A percentile compares a stretch with the other conserved stretches of the same genome.
Evolutionary conservation across 2,888 invertebrate species (phyloP).

Genomic region (Toxonevra muliebris): DNA sequence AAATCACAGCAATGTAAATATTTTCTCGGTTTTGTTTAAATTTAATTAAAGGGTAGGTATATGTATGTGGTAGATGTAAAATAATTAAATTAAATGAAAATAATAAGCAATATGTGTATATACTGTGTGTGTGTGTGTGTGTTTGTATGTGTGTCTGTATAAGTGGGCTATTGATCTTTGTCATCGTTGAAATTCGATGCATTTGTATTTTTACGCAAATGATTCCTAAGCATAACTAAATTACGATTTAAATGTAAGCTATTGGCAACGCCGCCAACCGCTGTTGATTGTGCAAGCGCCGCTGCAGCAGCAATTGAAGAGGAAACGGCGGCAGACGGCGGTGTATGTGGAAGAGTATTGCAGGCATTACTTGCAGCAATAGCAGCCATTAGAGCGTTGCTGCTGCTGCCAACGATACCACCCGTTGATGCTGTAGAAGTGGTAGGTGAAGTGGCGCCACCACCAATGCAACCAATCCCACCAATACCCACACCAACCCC

Average conservation of each 20-base stretch:
- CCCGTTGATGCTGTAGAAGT: conserved; percentile 52
- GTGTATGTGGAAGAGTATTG: conserved; percentile 59
- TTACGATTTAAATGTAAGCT: conserved; percentile 62
- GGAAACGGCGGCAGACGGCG: conserved; percentile 45
- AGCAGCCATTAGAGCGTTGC: conserved; percentile 36
- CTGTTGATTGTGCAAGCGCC: conserved; percentile 27
- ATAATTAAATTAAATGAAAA: conserved; percentile 5
- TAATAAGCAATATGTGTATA: conserved; percentile 6
- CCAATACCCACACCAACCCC: conserved; percentile 27
- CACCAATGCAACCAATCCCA: conserved; percentile 40
- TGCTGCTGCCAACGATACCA: conserved; percentile 20
- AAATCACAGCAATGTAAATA: conserved; percentile 48
- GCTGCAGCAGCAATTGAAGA: conserved; percentile 37
- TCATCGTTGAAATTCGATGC: conserved; percentile 32
- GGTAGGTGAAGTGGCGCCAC: conserved; percentile 47
- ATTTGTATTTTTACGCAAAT: conserved; percentile 61
- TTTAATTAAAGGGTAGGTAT: no score
- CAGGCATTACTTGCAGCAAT: conserved; percentile 48
- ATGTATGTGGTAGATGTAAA: not conserved
- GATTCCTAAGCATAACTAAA: conserved; percentile 63
- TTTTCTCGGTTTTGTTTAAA: no score
- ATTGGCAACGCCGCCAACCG: conserved; percentile 48
- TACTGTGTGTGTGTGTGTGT: conserved; percentile 32
- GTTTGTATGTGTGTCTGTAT: conserved; percentile 10
- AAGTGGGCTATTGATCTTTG: conserved; percentile 60